phyloP scores from a whole-genome alignment of 2,797 vertebrate species.

The Platalea minor region DNA sequence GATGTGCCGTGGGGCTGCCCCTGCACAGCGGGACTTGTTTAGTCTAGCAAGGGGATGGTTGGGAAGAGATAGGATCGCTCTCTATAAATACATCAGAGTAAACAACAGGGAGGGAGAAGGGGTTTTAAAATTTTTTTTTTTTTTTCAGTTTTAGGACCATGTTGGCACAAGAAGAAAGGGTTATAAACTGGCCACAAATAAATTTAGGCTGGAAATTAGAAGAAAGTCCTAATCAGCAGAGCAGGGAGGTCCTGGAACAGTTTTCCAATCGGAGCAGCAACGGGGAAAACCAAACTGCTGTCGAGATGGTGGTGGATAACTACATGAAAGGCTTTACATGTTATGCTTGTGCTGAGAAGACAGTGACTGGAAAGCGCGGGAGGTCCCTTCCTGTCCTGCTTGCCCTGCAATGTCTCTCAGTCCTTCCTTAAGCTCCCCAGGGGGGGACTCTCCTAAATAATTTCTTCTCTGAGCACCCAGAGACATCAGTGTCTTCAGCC shows the following conservation, averaged over 20 bases:
- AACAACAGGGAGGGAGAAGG: background rate
- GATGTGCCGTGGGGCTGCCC: background rate
- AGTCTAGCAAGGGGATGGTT: background rate
- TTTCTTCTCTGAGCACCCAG: background rate
- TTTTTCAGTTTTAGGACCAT: background rate
- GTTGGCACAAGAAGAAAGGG: constrained; percentile 12
- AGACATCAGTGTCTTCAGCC: background rate
- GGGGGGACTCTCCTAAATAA: background rate
- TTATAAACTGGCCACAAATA: background rate
- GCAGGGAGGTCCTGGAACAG: constrained; percentile 1
- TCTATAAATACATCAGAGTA: background rate
- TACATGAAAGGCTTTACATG: background rate
- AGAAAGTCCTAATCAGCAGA: background rate
- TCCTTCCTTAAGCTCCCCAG: background rate
- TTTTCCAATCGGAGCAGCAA: background rate
- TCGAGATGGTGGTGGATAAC: background rate
- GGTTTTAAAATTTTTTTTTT: background rate
- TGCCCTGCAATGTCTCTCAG: background rate
- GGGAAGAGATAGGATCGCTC: background rate
- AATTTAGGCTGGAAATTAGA: constrained; percentile 7
- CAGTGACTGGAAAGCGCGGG: background rate
- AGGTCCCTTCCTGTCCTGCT: background rate
- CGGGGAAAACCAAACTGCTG: background rate
- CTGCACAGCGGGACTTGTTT: background rate
- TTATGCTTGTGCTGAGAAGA: background rate